Evolutionary conservation across 2,797 vertebrate species (phyloP).

Genomic region (Ctenopoma multispine): DNA sequence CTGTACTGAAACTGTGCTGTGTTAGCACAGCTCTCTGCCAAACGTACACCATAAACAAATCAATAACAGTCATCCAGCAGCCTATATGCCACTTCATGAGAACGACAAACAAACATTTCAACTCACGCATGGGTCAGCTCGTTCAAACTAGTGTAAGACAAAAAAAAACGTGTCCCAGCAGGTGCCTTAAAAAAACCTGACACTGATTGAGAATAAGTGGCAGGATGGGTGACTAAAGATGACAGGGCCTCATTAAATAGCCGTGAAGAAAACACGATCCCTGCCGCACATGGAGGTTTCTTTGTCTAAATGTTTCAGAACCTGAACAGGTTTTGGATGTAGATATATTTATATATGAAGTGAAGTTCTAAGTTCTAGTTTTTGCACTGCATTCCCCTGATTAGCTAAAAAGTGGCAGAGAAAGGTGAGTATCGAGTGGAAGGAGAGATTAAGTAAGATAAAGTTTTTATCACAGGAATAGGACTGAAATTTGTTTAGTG

Average conservation of each 20-base stretch:
- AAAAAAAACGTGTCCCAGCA: conserved; percentile 8
- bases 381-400: background rate
- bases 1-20: background rate
- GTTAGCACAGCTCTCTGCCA: background rate
- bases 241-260: conserved; percentile 13
- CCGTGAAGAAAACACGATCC: conserved; percentile 1
- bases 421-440: background rate
- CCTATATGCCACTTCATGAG: background rate
- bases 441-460: background rate
- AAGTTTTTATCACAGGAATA: background rate
- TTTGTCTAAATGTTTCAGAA: background rate
- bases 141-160: background rate
- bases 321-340: background rate
- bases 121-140: background rate
- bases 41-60: background rate
- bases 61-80: background rate
- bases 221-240: conserved; percentile 21
- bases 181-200: conserved; percentile 23
- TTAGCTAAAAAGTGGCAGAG: background rate
- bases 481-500: background rate
- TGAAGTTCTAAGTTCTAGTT: background rate
- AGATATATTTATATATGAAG: conserved; percentile 1
- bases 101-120: background rate
- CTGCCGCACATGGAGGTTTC: background rate
- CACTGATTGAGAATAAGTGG: conserved; percentile 31